A percentile compares a stretch with the other conserved stretches of the same genome.
Conservation (phyloP, 2,113 vertebrate genomes). For the Polypterus senegalus region DNA sequence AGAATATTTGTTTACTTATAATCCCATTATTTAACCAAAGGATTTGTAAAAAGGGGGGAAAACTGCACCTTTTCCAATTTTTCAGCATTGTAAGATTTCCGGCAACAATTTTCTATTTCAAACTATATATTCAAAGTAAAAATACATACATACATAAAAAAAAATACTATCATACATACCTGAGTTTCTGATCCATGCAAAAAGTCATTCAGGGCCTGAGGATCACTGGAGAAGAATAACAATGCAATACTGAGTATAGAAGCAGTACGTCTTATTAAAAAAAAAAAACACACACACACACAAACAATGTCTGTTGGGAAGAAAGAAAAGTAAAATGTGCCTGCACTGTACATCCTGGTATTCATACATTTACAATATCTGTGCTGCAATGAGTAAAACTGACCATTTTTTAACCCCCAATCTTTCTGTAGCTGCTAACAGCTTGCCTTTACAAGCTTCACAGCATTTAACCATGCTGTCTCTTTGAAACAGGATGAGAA, state of each 20-base stretch:
- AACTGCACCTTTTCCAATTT: not conserved
- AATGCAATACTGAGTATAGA: too few relatives aligned
- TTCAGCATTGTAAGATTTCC: not conserved
- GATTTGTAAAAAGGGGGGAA: too few relatives aligned
- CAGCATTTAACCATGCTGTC: slow-evolving; percentile 46
- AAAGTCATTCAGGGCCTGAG: slow-evolving; percentile 53
- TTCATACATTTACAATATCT: too few relatives aligned
- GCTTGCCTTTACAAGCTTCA: not conserved
- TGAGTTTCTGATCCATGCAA: slow-evolving; percentile 45
- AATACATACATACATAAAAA: not conserved
- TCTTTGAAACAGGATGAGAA: slow-evolving; percentile 68
- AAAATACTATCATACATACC: not conserved
- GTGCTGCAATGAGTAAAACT: too few relatives aligned
- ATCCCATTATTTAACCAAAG: too few relatives aligned
- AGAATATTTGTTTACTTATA: too few relatives aligned
- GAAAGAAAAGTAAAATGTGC: too few relatives aligned
- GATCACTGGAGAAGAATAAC: slow-evolving; percentile 35
- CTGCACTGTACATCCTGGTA: too few relatives aligned
- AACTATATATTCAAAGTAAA: not conserved
- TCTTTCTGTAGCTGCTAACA: not conserved
- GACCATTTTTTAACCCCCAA: too few relatives aligned
- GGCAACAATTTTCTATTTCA: not conserved
- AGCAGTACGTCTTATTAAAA: not conserved
- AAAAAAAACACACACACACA: not conserved
- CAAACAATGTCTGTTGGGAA: not conserved